Evolutionary conservation across 2,797 vertebrate genomes (phyloP), one percentile per base, ranked within the genome.

Genomic region (Helostoma temminkii): DNA sequence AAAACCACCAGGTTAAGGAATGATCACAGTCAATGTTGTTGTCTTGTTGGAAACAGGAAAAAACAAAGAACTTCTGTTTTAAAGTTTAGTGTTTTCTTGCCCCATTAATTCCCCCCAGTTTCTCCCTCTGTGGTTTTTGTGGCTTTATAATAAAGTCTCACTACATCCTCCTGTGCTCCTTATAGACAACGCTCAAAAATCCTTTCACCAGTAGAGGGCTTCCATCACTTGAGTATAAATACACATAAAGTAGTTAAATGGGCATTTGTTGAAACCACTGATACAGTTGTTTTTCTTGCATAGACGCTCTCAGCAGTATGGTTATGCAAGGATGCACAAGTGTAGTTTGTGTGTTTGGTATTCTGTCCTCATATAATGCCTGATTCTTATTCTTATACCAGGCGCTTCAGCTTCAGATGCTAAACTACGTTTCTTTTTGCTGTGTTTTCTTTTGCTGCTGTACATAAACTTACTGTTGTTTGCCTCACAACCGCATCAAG

Each of bases 401-500:
- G 21, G 49, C 53, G 45, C 30, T 61, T 49, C 25, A 39, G 50
- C 55, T 66, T 49, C 18, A 56, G 9, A 22, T 49, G 43, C 10
- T 30, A 16, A 45, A 34, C 42, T 63, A n/a, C 1, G 1, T n/a
- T 72, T n/a, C n/a, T n/a, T n/a, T n/a, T n/a, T 34, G 19, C 26
- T 10, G 8, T 30, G 6, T 9, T 71, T 41, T 41, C 22, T 21
- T 2, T 30, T 19, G 39, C 28, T 63, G 22, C 42, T 6, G 22
- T 32, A 12, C 12, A 12, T 25, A 30, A 28, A 14, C 46, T n/a
- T 16, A 34, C 28, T 11, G 43, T 43, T 39, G 6, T 57, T 77
- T 46, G n/a, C 3, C 10, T 9, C 41, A 37, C 15, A 37, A 10
- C 43, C 0, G 14, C 71, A 64, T 74, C 37, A 52, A 62, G 34